phyloP scores from a whole-genome alignment of 2,113 vertebrate genomes.

The Antechinus stuartii region DNA sequence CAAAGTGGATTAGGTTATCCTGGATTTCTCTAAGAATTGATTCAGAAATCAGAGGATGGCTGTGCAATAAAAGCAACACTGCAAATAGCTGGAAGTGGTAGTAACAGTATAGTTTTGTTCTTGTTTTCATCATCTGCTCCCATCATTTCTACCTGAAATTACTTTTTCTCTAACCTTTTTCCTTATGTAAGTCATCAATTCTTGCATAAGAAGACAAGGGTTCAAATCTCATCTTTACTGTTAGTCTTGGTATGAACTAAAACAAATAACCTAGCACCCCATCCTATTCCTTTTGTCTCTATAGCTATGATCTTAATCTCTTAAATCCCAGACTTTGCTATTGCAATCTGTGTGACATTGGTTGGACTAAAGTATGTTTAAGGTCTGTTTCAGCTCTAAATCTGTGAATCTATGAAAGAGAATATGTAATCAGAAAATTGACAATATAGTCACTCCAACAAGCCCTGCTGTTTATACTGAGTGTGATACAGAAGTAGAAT shows the following conservation, averaged over 20 bases:
- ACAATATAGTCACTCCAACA: neutral
- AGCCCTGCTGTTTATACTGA: neutral
- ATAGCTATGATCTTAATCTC: neutral
- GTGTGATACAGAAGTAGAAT: neutral
- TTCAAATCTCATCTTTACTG: too few relatives aligned
- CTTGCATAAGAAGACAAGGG: too few relatives aligned
- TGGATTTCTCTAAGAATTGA: neutral
- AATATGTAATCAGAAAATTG: constrained; percentile 7
- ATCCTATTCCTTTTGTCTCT: too few relatives aligned
- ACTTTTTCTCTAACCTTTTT: neutral
- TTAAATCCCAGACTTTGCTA: neutral
- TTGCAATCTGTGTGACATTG: neutral
- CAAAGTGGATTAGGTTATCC: too few relatives aligned
- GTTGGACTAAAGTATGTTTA: neutral
- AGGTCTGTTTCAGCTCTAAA: neutral
- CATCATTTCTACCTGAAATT: neutral
- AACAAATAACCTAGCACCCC: neutral
- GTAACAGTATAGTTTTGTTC: neutral
- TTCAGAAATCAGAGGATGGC: neutral
- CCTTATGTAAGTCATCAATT: neutral
- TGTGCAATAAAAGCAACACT: neutral
- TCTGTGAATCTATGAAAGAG: neutral
- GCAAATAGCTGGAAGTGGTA: neutral
- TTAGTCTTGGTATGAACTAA: neutral
- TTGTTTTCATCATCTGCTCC: neutral